A percentile compares a stretch with the other conserved stretches of the same genome.
Evolutionary conservation across 2,113 vertebrate genomes (phyloP).

Genomic region (Pongo abelii): DNA sequence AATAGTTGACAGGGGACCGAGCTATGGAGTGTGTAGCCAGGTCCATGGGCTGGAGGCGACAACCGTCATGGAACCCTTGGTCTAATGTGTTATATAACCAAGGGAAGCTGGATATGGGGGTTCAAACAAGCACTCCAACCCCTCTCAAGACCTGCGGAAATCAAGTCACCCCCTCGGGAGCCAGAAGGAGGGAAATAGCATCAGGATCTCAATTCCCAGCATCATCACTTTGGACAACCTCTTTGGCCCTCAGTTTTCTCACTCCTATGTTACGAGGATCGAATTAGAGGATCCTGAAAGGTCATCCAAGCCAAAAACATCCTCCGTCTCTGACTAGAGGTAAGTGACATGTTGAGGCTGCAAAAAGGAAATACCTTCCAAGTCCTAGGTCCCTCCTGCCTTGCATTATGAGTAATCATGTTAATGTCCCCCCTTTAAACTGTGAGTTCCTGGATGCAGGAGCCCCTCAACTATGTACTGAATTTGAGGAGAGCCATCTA

Average conservation of each 20-base stretch:
- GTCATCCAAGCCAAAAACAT: neutral
- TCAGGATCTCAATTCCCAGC: neutral
- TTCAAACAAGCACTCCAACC: neutral
- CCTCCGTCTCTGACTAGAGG: neutral
- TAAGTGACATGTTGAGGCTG: neutral
- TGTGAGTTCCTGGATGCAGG: fast-evolving
- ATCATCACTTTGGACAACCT: neutral
- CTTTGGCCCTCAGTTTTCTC: neutral
- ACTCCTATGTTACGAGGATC: too few relatives aligned
- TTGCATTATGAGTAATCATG: neutral
- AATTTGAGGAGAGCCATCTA: neutral
- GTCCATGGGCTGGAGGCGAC: neutral
- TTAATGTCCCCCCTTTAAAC: neutral
- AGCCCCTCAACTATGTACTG: too few relatives aligned
- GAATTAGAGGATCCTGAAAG: neutral
- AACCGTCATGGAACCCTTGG: fast-evolving
- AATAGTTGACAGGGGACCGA: neutral
- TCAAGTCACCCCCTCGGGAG: neutral
- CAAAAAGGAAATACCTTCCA: neutral
- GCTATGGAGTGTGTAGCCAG: fast-evolving
- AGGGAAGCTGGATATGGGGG: neutral
- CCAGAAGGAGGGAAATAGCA: neutral
- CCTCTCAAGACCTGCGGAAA: neutral
- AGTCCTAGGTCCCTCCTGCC: fast-evolving
- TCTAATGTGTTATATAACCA: fast-evolving